Base-by-base conservation (phyloP, 2,797 vertebrate species). In the Crenuchus spilurus region DNA sequence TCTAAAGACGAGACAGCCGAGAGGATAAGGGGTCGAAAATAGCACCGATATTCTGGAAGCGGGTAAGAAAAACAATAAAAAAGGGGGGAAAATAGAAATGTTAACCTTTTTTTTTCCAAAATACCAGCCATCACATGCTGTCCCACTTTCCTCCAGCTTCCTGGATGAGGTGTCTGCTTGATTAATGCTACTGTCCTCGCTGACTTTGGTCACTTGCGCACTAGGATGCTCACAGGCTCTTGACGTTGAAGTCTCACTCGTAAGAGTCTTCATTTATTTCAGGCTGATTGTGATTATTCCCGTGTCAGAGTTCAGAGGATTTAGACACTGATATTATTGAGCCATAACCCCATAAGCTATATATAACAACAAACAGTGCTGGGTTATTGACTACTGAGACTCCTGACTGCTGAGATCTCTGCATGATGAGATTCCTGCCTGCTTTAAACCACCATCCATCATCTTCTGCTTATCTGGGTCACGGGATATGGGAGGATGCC, bases 81-180 rank as follows among this genome's bases (percentile, higher is more conserved):
- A 71, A 75, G 37, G 20, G 60, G 64, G 39, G 58, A 18, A 83
- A 72, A 83, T 57, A 79, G 67, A 74, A 70, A 74, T 26, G 18
- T 22, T 77, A 68, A 79, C 77, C 74, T 80, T 77, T 82, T 74
- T 70, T 78, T 76, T 82, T 74, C 62, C 69, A 70, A 78, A 81
- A 79, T 63, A 79, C 51, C 68, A 75, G 51, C 71, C 71, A 72
- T 74, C 41, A 52, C 28, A 39, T 30, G 49, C 44, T 67, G 75
- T 63, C 69, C 80, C 70, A 82, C 74, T 75, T 82, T 80, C 54
- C 48, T 44, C 44, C 5, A 58, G 49, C 46, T 58, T 70, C 44
- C 51, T 58, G 42, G 28, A 22, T 44, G 62, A 57, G 44, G 42
- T 74, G 62, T 74, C 76, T 60, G 41, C 33, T 55, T 77, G 70